These are phyloP conservation scores for Chironomus tepperi DNA, from an alignment of 1,140 invertebrate species.

Conservation along the genomic window DNA sequence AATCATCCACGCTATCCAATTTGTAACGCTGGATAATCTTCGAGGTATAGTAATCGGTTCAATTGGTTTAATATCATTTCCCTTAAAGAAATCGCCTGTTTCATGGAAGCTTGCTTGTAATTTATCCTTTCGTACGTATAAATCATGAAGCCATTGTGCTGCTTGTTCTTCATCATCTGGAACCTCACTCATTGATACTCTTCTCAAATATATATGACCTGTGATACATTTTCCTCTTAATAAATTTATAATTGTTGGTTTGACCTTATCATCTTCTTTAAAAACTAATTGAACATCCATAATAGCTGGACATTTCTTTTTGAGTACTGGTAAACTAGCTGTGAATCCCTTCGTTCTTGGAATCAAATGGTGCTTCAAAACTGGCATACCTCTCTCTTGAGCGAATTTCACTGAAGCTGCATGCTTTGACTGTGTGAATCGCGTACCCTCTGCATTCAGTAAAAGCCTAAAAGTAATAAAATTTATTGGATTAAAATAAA, in stretches of 20 bases:
- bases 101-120: conserved; percentile 70
- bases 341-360: conserved; percentile 90
- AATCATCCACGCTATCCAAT: conserved; percentile 60
- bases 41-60: conserved; percentile 47
- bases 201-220: conserved; percentile 69
- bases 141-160: conserved; percentile 69
- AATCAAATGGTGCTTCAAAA: conserved; percentile 81
- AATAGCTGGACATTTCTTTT: conserved; percentile 68
- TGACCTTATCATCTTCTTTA: conserved; percentile 50
- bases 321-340: conserved; percentile 60
- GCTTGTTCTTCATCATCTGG: conserved; percentile 70
- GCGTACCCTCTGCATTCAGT: conserved; percentile 90
- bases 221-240: conserved; percentile 66
- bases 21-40: conserved; percentile 58
- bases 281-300: conserved; percentile 81
- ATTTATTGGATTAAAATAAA: no score
- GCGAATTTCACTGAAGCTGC: conserved; percentile 82
- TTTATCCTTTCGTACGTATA: conserved; percentile 54
- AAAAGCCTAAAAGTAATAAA: conserved; percentile 46
- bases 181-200: conserved; percentile 71
- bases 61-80: conserved; percentile 56
- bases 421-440: conserved; percentile 82
- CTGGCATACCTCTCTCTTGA: conserved; percentile 70
- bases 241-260: conserved; percentile 72
- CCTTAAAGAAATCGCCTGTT: conserved; percentile 73